Evolutionary conservation across 2,888 invertebrate genomes (phyloP).

Genomic region (Priocnemis perturbator): DNA sequence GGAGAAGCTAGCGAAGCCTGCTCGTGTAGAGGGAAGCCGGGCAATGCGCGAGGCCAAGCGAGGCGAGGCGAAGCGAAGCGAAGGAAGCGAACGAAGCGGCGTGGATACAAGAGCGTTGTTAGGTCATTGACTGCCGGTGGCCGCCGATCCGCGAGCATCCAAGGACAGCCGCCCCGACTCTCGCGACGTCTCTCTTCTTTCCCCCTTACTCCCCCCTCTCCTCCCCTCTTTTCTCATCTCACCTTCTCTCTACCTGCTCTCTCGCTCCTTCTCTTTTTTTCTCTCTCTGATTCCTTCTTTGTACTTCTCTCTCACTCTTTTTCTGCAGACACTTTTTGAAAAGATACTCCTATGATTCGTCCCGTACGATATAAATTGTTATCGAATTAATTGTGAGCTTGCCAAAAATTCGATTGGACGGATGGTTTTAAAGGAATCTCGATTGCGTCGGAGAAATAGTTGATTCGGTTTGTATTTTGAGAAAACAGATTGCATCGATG

Average conservation of each 20-base stretch:
- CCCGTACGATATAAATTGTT: not conserved
- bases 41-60: slow-evolving; percentile 34
- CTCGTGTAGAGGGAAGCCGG: slow-evolving; percentile 35
- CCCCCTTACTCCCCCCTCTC: slow-evolving; percentile 14
- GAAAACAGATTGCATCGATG: no score
- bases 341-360: no score
- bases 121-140: slow-evolving; percentile 74
- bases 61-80: slow-evolving; percentile 50
- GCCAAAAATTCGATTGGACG: no score
- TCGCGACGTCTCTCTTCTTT: slow-evolving; percentile 40
- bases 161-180: slow-evolving; percentile 72
- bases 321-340: slow-evolving; percentile 11
- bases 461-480: no score
- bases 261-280: slow-evolving; percentile 10
- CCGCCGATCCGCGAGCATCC: slow-evolving; percentile 73
- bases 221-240: slow-evolving; percentile 11
- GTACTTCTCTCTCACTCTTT: slow-evolving; percentile 6
- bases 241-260: slow-evolving; percentile 7
- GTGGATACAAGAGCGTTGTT: slow-evolving; percentile 69
- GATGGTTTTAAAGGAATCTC: no score
- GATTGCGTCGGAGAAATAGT: no score
- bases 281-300: slow-evolving; percentile 8
- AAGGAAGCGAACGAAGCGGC: slow-evolving; percentile 53
- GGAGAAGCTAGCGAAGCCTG: slow-evolving; percentile 24
- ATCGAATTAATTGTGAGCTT: no score